phyloP scores from a whole-genome alignment of 2,113 vertebrate genomes.

The Cyprinodon tularosa region DNA sequence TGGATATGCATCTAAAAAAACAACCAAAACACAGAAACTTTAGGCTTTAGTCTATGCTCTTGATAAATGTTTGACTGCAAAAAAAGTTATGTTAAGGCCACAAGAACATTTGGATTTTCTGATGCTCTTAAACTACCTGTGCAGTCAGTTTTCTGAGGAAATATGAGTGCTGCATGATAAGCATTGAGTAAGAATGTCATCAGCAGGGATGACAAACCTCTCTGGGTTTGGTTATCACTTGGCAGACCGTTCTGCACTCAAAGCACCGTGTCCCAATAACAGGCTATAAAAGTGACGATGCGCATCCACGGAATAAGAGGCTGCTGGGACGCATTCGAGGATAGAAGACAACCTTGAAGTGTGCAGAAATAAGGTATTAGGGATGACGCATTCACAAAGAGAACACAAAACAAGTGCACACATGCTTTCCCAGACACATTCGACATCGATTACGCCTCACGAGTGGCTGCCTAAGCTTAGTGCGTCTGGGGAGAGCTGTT shows the following conservation, averaged over 20 bases:
- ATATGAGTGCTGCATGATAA: conserved; percentile 14
- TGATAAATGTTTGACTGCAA: background rate
- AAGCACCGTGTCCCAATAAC: conserved; percentile 33
- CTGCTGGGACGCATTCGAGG: background rate
- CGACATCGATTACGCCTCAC: conserved; percentile 30
- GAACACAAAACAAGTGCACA: conserved; percentile 12
- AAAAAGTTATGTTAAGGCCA: background rate
- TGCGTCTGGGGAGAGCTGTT: conserved; percentile 16
- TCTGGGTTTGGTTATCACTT: conserved; percentile 37
- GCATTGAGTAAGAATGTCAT: conserved; percentile 2
- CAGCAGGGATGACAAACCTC: conserved; percentile 20
- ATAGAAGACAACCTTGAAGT: conserved; percentile 43
- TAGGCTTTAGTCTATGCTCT: background rate
- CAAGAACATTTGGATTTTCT: background rate
- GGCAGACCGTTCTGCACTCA: conserved; percentile 1
- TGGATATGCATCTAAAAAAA: no score
- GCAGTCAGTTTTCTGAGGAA: background rate
- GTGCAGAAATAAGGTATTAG: background rate
- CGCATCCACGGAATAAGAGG: conserved; percentile 19
- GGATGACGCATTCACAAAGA: conserved; percentile 37
- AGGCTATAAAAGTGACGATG: conserved; percentile 41
- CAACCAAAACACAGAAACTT: no score
- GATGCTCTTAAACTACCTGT: background rate
- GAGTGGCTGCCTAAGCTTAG: conserved; percentile 7
- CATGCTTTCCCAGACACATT: conserved; percentile 10